These are phyloP conservation scores for Antheraea pernyi DNA, from an alignment of 1,140 invertebrate genomes.

Conservation along the genomic window DNA sequence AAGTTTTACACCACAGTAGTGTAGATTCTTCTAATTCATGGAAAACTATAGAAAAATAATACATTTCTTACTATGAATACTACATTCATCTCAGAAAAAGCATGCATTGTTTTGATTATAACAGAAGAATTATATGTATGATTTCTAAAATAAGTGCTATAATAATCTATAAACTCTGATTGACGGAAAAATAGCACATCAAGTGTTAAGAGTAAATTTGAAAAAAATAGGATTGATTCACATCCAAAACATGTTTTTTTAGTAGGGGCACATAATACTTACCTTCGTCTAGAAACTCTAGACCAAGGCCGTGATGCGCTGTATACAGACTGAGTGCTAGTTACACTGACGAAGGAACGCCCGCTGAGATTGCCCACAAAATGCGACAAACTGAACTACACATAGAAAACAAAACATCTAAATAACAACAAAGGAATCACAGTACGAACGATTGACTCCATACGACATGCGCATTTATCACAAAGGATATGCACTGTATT, in stretches of 20 bases:
- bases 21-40: background rate
- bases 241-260: constrained; percentile 14
- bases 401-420: constrained; percentile 44
- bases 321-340: constrained; percentile 74
- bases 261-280: constrained; percentile 27
- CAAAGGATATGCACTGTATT: constrained; percentile 21
- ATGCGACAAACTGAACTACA: constrained; percentile 75
- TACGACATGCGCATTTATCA: constrained; percentile 14
- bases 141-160: too few relatives aligned
- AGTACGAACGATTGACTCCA: constrained; percentile 16
- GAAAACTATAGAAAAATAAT: background rate
- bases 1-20: background rate
- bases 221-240: background rate
- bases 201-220: background rate
- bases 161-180: too few relatives aligned
- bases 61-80: background rate
- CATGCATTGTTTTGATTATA: too few relatives aligned
- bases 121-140: too few relatives aligned
- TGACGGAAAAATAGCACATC: background rate
- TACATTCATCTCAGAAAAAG: background rate
- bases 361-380: constrained; percentile 78
- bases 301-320: constrained; percentile 81
- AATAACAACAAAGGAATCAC: constrained; percentile 48
- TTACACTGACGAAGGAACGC: constrained; percentile 71
- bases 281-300: constrained; percentile 81